Evolutionary conservation across 2,888 invertebrate species (phyloP).

Genomic region (Seira musarum): DNA sequence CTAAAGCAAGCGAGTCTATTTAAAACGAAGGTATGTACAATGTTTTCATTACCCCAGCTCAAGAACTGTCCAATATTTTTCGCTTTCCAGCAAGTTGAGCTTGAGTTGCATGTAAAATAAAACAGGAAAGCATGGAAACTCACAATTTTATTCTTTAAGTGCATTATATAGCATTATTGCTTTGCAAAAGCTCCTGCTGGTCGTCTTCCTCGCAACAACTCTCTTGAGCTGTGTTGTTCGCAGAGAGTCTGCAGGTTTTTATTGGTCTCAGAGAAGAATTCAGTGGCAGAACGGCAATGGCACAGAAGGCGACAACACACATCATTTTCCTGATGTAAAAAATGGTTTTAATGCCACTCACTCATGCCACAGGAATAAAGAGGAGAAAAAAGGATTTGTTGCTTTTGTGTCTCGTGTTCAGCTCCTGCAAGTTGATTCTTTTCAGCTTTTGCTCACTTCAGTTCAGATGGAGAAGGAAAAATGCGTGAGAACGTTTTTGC

Average conservation of each 20-base stretch:
- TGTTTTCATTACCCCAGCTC: not conserved
- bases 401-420: not conserved
- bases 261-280: conserved; percentile 21
- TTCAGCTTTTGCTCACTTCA: not conserved
- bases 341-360: conserved; percentile 11
- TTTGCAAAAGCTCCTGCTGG: conserved; percentile 12
- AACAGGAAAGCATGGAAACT: not conserved
- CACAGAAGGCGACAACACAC: conserved; percentile 45
- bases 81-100: not conserved
- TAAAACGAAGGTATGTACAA: not conserved
- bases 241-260: conserved; percentile 7
- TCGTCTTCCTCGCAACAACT: not conserved
- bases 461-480: conserved; percentile 22
- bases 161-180: conserved; percentile 3
- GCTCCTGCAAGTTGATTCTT: not conserved
- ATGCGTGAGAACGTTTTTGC: conserved; percentile 51
- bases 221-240: not conserved
- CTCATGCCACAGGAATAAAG: not conserved
- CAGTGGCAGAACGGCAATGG: conserved; percentile 45
- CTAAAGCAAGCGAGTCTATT: not conserved
- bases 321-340: conserved; percentile 44
- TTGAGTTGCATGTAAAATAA: not conserved
- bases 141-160: not conserved
- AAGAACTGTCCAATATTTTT: not conserved
- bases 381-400: conserved; percentile 3